Evolutionary conservation across 2,888 invertebrate genomes (phyloP), one percentile per base, ranked within the genome.

Genomic region (Cheilosia impressa): DNA sequence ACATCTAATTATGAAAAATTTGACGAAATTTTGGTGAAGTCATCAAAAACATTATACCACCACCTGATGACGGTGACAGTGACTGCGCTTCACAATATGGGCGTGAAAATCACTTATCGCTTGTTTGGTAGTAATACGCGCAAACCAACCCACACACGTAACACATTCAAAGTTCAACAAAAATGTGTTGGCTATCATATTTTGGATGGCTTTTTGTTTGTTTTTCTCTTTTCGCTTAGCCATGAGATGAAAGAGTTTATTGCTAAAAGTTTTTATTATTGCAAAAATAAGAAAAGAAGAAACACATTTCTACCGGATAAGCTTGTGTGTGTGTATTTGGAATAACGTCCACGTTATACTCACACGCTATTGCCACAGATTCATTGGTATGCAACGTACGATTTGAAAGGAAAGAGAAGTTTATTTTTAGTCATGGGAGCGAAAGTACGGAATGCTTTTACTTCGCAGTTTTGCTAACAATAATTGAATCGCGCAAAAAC

Each of bases 391-490:
- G 68, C 68, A 38, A 57, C 43, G 27, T 45, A 62, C 13, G 43
- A 17, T 47, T 9, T 24, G 34, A 45, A 38, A 62, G 55, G 47
- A 55, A 68, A 50, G 47, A 65, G 63, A 68, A 68, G 38, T 66
- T 50, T 82, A 82, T 82, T 82, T 82, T 77, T 72, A 82, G 63
- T 17, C 31, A 55, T 15, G n/a, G 38, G 68, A 76, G 34, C 57
- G 52, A 62, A 80, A 69, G 45, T 69, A 68, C 60, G 68, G 52
- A 24, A 19, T n/a, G 24, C 1, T 13, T 77, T 62, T 31, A 53
- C 77, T 62, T 68, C 17, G 15, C 45, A 55, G 9, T 17, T 69
- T 55, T 62, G 38, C 77, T n/a, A 71, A 57, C 5, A n/a, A 7
- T 34, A 27, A 31, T 17, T 24, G 43, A 4, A 43, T 2, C 4